These are phyloP conservation scores for Phaonia tiefii DNA, from an alignment of 2,888 invertebrate species.

Conservation along the genomic window DNA sequence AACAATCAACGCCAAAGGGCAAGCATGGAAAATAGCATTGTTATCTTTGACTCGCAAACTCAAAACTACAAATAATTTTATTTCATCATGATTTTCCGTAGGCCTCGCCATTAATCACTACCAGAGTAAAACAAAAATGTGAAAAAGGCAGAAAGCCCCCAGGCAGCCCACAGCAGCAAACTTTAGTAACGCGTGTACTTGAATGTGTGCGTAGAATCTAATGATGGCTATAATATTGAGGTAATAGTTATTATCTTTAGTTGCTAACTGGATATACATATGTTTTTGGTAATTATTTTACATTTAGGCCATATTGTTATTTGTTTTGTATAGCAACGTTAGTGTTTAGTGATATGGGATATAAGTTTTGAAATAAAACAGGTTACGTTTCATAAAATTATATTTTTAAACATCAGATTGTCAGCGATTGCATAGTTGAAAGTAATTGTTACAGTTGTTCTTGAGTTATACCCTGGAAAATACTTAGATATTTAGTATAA, in stretches of 20 bases:
- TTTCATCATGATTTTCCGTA: conserved; percentile 26
- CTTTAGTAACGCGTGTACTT: not conserved
- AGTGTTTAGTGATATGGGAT: too few species aligned
- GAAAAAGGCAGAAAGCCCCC: not conserved
- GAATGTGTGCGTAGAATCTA: conserved; percentile 30
- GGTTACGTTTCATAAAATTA: too few species aligned
- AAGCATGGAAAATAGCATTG: not conserved
- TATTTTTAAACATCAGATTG: too few species aligned
- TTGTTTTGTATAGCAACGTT: conserved; percentile 16
- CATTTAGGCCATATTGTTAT: conserved; percentile 29
- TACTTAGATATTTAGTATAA: too few species aligned
- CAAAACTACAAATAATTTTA: conserved; percentile 14
- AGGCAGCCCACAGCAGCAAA: not conserved
- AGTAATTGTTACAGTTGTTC: too few species aligned
- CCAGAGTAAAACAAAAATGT: not conserved
- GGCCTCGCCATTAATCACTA: conserved; percentile 33
- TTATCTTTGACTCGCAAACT: too few species aligned
- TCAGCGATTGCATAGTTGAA: too few species aligned
- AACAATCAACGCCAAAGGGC: conserved; percentile 51
- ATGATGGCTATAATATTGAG: conserved; percentile 56
- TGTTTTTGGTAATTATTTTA: conserved; percentile 31
- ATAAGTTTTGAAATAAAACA: too few species aligned
- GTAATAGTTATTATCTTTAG: conserved; percentile 31
- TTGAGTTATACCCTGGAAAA: too few species aligned
- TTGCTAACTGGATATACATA: conserved; percentile 37